These are phyloP conservation scores for Leptinotarsa defecta DNA, from an alignment of 1,140 invertebrate species.

Conservation along the genomic window DNA sequence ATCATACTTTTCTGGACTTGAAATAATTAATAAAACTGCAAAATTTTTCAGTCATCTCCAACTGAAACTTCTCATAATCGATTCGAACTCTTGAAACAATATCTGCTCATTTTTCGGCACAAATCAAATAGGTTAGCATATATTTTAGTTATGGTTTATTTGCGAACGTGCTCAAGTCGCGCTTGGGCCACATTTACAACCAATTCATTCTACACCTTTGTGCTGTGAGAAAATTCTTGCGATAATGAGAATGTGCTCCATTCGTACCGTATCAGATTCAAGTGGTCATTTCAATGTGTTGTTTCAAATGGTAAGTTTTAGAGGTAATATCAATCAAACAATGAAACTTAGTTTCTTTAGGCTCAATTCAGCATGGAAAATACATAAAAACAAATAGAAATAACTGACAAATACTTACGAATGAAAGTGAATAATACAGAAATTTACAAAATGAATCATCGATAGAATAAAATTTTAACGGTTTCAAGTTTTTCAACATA, in stretches of 20 bases:
- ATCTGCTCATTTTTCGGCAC: neutral
- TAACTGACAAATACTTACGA: too few species aligned
- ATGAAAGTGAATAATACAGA: too few species aligned
- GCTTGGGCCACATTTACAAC: neutral
- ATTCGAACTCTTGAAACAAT: neutral
- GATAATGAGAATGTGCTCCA: neutral
- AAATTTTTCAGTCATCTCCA: neutral
- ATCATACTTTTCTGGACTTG: too few species aligned
- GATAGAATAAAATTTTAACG: too few species aligned
- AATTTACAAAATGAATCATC: too few species aligned
- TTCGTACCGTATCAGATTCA: neutral
- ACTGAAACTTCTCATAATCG: neutral
- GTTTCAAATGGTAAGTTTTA: too few species aligned
- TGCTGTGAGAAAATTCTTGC: neutral
- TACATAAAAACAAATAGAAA: too few species aligned
- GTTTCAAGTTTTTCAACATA: too few species aligned
- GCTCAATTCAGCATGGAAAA: too few species aligned
- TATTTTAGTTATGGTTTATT: slow-evolving; percentile 6
- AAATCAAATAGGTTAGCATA: neutral
- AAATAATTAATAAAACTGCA: neutral
- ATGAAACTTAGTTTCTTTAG: too few species aligned
- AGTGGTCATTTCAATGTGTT: too few species aligned
- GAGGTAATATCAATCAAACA: too few species aligned
- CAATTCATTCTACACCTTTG: slow-evolving; percentile 5
- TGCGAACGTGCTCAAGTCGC: neutral